A percentile compares a stretch with the other conserved stretches of the same genome.
Evolutionary conservation across 2,113 vertebrate genomes (phyloP).

Genomic region (Murina feae): DNA sequence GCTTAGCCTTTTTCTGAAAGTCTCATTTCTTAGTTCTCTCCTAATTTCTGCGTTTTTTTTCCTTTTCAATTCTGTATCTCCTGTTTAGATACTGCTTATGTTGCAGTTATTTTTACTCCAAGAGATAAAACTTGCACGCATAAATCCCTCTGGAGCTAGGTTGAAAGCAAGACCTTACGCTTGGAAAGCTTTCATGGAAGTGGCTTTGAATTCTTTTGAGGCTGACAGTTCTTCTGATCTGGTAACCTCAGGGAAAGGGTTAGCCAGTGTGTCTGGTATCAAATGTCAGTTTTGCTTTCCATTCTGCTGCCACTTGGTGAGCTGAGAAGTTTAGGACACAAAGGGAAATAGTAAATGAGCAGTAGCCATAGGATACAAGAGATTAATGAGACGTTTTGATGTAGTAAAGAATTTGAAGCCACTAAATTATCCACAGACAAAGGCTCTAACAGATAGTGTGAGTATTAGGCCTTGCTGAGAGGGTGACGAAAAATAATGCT

Average conservation of each 20-base stretch:
- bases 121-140: slow-evolving; percentile 38
- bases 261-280: slow-evolving; percentile 25
- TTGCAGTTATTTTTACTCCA: slow-evolving; percentile 58
- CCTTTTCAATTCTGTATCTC: slow-evolving; percentile 28
- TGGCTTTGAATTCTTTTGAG: slow-evolving; percentile 59
- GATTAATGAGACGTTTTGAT: slow-evolving; percentile 28
- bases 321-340: slow-evolving; percentile 46
- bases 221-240: slow-evolving; percentile 45
- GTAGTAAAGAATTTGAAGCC: background rate
- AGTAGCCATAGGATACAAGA: background rate
- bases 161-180: slow-evolving; percentile 56
- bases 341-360: slow-evolving; percentile 46
- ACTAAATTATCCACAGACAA: slow-evolving; percentile 18
- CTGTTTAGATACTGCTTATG: slow-evolving; percentile 44
- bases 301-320: background rate
- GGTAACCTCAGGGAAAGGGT: slow-evolving; percentile 38
- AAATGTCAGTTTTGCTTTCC: slow-evolving; percentile 55
- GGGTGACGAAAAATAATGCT: background rate
- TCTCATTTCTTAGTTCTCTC: slow-evolving; percentile 60
- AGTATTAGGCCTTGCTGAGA: background rate
- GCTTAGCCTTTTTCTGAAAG: slow-evolving; percentile 68
- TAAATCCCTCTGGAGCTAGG: slow-evolving; percentile 44
- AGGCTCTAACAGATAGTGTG: background rate
- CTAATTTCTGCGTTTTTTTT: slow-evolving; percentile 66
- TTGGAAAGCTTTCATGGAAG: slow-evolving; percentile 55